Percentiles rank a stretch among this genome's conserved stretches.
phyloP scores from a whole-genome alignment of 2,113 vertebrate species.

The Antennarius striatus region DNA sequence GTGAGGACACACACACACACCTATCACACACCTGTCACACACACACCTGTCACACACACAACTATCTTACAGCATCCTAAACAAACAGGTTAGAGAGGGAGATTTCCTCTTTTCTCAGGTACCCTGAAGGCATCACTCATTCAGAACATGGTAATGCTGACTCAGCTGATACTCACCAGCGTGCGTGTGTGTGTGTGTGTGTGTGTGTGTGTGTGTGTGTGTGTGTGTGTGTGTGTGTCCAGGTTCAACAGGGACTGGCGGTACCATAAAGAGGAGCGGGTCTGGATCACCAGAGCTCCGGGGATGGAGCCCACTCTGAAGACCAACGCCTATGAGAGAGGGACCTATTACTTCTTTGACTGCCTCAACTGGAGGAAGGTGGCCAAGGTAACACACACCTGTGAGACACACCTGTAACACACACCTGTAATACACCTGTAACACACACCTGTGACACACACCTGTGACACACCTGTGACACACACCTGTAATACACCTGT shows the following conservation, averaged over 20 bases:
- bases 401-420: background rate
- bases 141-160: too few species aligned
- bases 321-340: constrained; percentile 99
- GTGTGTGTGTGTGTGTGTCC: background rate
- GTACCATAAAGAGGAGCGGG: constrained; percentile 99
- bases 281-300: constrained; percentile 98
- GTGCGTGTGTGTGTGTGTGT: background rate
- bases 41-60: too few species aligned
- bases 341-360: constrained; percentile 99
- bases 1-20: constrained; percentile 77
- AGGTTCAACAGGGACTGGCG: constrained; percentile 99
- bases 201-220: background rate
- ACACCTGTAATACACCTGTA: too few species aligned
- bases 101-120: too few species aligned
- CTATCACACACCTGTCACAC: background rate
- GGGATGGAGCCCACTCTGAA: constrained; percentile 99
- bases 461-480: background rate
- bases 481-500: too few species aligned
- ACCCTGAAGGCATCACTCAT: too few species aligned
- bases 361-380: constrained; percentile 99
- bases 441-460: background rate
- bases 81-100: too few species aligned
- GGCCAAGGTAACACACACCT: constrained; percentile 87
- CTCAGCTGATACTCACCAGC: background rate
- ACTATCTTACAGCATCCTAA: too few species aligned